Base-by-base conservation (phyloP, 2,888 invertebrate genomes). In the Nysson spinosus region DNA sequence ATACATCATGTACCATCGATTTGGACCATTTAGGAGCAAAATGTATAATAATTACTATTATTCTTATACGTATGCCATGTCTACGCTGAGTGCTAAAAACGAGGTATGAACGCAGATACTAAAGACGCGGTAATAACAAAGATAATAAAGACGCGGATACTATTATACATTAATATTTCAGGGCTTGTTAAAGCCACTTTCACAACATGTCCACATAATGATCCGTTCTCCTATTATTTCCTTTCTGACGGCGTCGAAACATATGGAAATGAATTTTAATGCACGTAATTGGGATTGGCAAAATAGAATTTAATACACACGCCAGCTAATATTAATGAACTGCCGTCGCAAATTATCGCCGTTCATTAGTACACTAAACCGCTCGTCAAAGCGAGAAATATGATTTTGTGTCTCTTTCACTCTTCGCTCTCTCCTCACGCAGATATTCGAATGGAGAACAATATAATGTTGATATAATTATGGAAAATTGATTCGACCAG, bases 261-360 rank as follows among this genome's bases (percentile, higher is more conserved):
- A 17, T 5, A 2, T 4, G 50, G 32, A 40, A 55, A 55, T 46
- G 20, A 44, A 55, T 24, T 44, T 16, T 40, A 46, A 50, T 39
- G 32, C n/a, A 11, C 19, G 49, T 20, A 34, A 24, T 24, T 40
- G 7, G 37, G 55, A 55, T 55, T 55, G 46, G 40, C 49, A 43
- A 55, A 44, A 62, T 37, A 44, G 42, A 54, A 50, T 62, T 65
- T 24, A 35, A 54, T 28, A 47, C 39, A 40, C 22, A 17, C 46
- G 16, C 14, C 32, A 32, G 32, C 43, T 11, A 24, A 35, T 39
- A 46, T 37, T 62, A 65, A 65, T 35, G 54, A 55, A 50, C 62
- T 49, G 44, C 40, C 49, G 19, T 44, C 7, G 39, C 62, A 26
- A 62, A 30, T 62, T 55, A 40, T 49, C 43, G 46, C 35, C 12